Evolutionary conservation across 2,797 vertebrate genomes (phyloP).

Genomic region (Dendrocincla fuliginosa): DNA sequence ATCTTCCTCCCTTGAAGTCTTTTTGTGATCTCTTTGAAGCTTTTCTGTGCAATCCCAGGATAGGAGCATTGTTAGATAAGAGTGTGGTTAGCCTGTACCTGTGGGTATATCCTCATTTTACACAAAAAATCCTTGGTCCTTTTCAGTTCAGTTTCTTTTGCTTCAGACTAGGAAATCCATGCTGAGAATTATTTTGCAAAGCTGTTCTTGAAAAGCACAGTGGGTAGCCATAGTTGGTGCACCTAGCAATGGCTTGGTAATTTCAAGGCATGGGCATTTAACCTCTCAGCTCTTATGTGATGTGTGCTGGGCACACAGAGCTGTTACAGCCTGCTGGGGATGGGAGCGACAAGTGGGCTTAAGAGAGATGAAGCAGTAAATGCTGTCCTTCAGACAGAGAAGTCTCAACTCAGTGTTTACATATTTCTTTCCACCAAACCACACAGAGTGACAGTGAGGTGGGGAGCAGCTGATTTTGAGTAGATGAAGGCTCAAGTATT

Average conservation of each 20-base stretch:
- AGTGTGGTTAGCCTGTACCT: not conserved
- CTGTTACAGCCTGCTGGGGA: not conserved
- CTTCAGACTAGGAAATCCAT: not conserved
- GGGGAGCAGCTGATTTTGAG: not conserved
- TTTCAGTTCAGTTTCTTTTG: not conserved
- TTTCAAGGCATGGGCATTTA: not conserved
- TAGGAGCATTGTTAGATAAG: not conserved
- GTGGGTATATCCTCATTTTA: not conserved
- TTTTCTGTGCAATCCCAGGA: not conserved
- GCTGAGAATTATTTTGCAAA: not conserved
- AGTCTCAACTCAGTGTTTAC: not conserved
- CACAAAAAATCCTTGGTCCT: not conserved
- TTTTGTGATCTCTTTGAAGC: not conserved
- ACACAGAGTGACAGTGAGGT: not conserved
- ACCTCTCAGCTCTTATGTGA: not conserved
- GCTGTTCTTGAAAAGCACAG: not conserved
- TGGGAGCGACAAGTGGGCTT: not conserved
- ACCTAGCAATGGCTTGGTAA: not conserved
- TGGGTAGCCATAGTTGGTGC: not conserved
- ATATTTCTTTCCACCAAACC: not conserved
- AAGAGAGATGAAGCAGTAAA: not conserved
- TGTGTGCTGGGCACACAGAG: not conserved
- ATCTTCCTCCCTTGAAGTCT: not conserved
- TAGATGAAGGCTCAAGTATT: not conserved
- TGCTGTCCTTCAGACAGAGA: not conserved